Evolutionary conservation across 2,797 vertebrate species (phyloP), one percentile per base, ranked within the genome.

Genomic region (Diplodus puntazzo): DNA sequence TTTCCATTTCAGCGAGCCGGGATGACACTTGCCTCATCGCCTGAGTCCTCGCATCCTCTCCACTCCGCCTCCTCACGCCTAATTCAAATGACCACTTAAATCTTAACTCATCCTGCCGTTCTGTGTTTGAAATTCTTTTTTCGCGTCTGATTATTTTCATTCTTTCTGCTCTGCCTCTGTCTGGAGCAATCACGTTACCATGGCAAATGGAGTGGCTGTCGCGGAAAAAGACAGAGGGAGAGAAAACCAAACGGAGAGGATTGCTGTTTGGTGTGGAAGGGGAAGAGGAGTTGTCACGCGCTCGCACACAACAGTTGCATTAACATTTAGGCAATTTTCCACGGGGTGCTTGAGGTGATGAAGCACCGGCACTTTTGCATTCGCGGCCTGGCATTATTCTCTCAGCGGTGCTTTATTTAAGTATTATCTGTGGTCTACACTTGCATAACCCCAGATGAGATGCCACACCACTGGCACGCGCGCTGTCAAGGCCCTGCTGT

Each of bases 281-380:
- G 42, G 39, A 27, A 57, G 30, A 63, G 21, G 61, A 68, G 64
- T 39, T 69, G 75, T 81, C 70, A 52, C 60, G 34, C 50, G 67
- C 54, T 67, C 25, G 30, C 30, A 7, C 62, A 61, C 63, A 82
- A 86, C 73, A 78, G 45, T 50, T 83, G 80, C 81, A 84, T 81
- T 86, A 84, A 74, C 86, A 85, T 84, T 88, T 57, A 72, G 74
- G 52, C 80, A 86, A 88, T 88, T 89, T 86, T 71, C 72, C 77
- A 64, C 23, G 52, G 65, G 11, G 16, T 53, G 69, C 77, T 71
- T 21, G 48, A 77, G 81, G 59, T 77, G 78, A 87, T 80, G 71
- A 81, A 83, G 81, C 72, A 3, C 74, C 69, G 43, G 55, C 46
- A 70, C 67, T 79, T 75, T 73, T 54, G 50, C 71, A 86, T 82